Percentiles rank a stretch among this genome's conserved stretches.
Evolutionary conservation across 2,888 invertebrate species (phyloP).

Genomic region (Penaeus monodon): DNA sequence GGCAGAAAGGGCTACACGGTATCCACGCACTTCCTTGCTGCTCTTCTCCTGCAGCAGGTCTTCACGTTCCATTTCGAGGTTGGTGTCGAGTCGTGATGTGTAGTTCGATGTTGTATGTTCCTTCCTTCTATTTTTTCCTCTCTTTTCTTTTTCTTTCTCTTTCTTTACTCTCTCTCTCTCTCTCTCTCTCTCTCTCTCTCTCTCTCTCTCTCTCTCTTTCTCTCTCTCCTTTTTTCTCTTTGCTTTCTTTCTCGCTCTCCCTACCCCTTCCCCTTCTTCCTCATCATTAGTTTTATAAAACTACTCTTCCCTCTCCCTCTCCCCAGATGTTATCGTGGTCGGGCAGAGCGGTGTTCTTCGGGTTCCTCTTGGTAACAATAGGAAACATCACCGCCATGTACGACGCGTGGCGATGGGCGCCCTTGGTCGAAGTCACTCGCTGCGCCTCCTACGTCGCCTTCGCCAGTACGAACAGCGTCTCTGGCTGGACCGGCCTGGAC

Average conservation of each 20-base stretch:
- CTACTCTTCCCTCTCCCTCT: neutral
- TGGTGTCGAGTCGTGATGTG: neutral
- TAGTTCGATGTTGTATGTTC: too few relatives aligned
- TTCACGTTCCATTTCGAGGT: slow-evolving; percentile 21
- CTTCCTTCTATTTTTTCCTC: too few relatives aligned
- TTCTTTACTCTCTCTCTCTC: too few relatives aligned
- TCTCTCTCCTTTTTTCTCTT: too few relatives aligned
- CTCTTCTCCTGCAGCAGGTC: slow-evolving; percentile 69
- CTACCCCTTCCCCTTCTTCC: too few relatives aligned
- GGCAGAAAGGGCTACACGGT: slow-evolving; percentile 80
- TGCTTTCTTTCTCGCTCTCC: too few relatives aligned
- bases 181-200: too few relatives aligned
- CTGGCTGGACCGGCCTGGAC: neutral
- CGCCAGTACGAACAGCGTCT: neutral
- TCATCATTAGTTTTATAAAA: neutral
- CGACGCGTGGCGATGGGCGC: slow-evolving; percentile 24
- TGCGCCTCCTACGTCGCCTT: slow-evolving; percentile 14
- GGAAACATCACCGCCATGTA: slow-evolving; percentile 22
- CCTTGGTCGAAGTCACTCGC: slow-evolving; percentile 14
- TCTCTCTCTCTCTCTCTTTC: too few relatives aligned
- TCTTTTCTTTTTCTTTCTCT: too few relatives aligned
- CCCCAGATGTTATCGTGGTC: neutral
- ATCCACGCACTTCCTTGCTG: slow-evolving; percentile 78
- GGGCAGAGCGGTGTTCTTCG: neutral
- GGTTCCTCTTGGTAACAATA: neutral